phyloP scores from a whole-genome alignment of 2,797 vertebrate genomes.

The Microhierax caerulescens region DNA sequence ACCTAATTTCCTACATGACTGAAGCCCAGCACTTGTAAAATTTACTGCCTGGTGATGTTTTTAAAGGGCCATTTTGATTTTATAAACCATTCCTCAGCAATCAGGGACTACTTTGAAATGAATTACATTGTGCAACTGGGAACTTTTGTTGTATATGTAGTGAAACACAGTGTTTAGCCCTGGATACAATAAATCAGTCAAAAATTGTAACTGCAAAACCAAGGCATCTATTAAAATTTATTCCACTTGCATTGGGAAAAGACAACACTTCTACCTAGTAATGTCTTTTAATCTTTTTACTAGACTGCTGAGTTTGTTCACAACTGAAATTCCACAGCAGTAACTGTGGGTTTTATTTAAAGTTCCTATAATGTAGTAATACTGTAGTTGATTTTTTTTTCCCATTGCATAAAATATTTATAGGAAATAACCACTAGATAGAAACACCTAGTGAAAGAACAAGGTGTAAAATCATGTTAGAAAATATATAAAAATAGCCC shows the following conservation, averaged over 20 bases:
- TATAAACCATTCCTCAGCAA: neutral
- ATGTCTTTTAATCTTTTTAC: neutral
- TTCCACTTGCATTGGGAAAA: neutral
- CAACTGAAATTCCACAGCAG: neutral
- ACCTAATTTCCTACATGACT: neutral
- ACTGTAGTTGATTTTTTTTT: neutral
- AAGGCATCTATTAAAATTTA: neutral
- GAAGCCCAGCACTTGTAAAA: neutral
- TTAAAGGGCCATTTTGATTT: constrained; percentile 12
- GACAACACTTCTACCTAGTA: neutral
- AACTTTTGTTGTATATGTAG: neutral
- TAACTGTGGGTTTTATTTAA: neutral
- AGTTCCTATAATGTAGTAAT: neutral
- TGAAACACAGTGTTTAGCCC: constrained; percentile 1
- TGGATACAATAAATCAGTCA: neutral
- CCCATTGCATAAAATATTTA: neutral
- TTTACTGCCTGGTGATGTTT: neutral
- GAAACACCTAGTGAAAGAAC: neutral
- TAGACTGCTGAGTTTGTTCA: neutral
- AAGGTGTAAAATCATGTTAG: neutral
- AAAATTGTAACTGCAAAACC: neutral
- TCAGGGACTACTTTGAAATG: neutral
- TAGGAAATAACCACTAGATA: neutral
- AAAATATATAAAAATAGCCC: neutral
- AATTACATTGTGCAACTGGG: neutral